Conservation (phyloP, 1,140 invertebrate species). For the Cydia fagiglandana region DNA sequence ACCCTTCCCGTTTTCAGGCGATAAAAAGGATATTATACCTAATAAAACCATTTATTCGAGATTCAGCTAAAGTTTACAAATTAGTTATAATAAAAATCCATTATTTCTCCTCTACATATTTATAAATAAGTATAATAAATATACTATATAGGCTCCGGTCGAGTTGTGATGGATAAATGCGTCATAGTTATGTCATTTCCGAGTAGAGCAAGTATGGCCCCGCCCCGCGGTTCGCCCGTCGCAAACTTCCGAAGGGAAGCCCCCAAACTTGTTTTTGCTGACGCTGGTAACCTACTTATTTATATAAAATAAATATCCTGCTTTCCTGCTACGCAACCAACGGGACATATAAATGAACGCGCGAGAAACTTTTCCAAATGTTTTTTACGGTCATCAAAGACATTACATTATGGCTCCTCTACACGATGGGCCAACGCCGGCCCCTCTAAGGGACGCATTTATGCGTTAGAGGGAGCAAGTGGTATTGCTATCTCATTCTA, state of each 20-base stretch:
- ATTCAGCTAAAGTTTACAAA: too few species aligned
- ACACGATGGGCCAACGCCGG: too few species aligned
- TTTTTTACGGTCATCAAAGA: neutral
- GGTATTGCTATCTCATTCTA: too few species aligned
- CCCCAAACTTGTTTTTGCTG: slow-evolving; percentile 4
- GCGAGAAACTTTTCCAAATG: neutral
- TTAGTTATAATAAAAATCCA: too few species aligned
- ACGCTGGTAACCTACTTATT: neutral
- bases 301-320: neutral
- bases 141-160: neutral
- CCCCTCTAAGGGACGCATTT: too few species aligned
- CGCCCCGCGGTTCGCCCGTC: neutral
- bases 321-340: neutral
- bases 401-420: too few species aligned
- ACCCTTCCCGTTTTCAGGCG: too few species aligned
- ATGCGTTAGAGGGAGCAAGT: too few species aligned
- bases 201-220: neutral
- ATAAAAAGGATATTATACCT: too few species aligned
- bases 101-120: too few species aligned
- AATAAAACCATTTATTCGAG: too few species aligned
- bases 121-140: too few species aligned
- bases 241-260: neutral
- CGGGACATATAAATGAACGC: neutral
- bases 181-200: neutral
- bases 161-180: neutral